Base-by-base conservation (phyloP, 1,140 invertebrate species). In the Monochamus saltuarius region DNA sequence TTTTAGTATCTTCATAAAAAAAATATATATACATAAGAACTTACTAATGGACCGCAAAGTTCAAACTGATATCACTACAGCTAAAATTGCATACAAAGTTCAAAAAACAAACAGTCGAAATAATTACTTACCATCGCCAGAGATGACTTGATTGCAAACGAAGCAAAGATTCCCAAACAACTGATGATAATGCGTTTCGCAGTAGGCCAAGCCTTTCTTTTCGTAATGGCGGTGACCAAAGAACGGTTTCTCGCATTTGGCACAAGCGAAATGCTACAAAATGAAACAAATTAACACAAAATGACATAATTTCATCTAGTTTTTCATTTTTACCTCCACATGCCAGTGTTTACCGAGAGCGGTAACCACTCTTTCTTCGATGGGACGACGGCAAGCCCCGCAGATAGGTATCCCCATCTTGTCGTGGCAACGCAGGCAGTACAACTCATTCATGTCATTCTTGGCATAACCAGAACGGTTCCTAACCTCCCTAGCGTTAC, bases 301-400 rank as follows among this genome's bases (percentile, higher is more conserved):
- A 14, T 34, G 13, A 51, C 22, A 2, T 29, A 29, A 29, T 6
- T 29, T 3, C 9, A 35, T 35, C 11, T 4, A 8, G 13, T 7
- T 11, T 34, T n/a, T 35, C 43, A 56, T 11, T 45, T 45, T 42
- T 77, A 86, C 85, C 83, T 99, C 97, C 11, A 99, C 97, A 80
- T 99, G 97, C 97, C 97, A 99, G 73, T 99, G 93, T 79, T 99
- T 99, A 4, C 96, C 95, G n/a, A 98, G 78, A 13, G 96, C 96
- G 17, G 95, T 98, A 6, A 98, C 94, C 11, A 98, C 94, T 45
- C 96, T 82, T 76, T 98, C 96, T 77, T 98, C 95, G 62, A 98
- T 97, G 1, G 95, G 95, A 14, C 95, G 86, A 19, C 96, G 87
- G 78, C 97, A 99, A 47, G 96, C 96, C 35, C 96, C 96, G 78